These are phyloP conservation scores for Sinocyclocheilus rhinocerous DNA, from an alignment of 2,113 vertebrate species.

Conservation along the genomic window DNA sequence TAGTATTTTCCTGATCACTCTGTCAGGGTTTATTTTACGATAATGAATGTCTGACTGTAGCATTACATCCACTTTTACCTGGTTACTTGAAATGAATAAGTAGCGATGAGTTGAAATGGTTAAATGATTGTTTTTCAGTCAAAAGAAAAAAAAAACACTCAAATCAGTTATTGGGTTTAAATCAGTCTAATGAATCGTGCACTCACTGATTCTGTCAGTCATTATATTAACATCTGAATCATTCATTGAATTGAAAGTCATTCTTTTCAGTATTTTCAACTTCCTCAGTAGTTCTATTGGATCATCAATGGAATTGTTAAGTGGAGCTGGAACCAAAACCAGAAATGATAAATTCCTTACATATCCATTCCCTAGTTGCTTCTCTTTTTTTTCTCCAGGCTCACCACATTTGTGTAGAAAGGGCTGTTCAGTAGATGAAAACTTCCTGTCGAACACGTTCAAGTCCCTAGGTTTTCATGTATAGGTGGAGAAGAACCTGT, in stretches of 20 bases:
- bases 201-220: not conserved
- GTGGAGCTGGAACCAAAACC: not conserved
- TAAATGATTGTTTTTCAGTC: not conserved
- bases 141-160: not conserved
- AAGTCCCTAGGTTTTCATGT: conserved; percentile 20
- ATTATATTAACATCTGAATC: not conserved
- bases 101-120: not conserved
- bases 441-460: not conserved
- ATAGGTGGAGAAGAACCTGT: conserved; percentile 16
- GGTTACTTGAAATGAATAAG: not conserved
- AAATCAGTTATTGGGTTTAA: not conserved
- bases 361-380: not conserved
- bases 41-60: not conserved
- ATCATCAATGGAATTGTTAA: not conserved
- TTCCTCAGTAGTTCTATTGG: not conserved
- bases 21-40: not conserved
- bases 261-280: not conserved
- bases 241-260: not conserved
- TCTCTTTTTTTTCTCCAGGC: not conserved
- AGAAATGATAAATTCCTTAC: not conserved
- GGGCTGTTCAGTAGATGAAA: conserved; percentile 16
- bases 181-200: not conserved
- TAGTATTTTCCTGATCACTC: not conserved
- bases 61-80: not conserved
- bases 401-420: not conserved